Conservation (phyloP, 1,140 invertebrate species). For the Ladona fulva region DNA sequence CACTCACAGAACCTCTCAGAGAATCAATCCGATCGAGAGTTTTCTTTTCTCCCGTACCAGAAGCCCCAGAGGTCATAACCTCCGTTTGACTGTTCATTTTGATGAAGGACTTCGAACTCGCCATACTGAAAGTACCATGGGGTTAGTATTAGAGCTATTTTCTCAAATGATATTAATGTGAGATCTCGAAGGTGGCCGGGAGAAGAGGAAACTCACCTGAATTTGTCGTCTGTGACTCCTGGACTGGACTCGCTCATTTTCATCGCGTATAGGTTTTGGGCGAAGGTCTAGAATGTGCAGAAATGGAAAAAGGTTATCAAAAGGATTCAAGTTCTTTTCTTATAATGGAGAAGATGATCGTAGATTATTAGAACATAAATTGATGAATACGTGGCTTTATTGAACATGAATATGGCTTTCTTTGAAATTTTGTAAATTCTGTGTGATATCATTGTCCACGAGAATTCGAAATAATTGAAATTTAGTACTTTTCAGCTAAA, state of each 20-base stretch:
- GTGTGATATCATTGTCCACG: too few relatives aligned
- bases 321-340: too few relatives aligned
- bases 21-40: slow-evolving; percentile 61
- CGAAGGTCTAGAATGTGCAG: slow-evolving; percentile 51
- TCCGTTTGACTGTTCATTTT: slow-evolving; percentile 82
- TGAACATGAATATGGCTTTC: too few relatives aligned
- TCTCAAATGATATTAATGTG: too few relatives aligned
- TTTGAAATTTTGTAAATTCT: too few relatives aligned
- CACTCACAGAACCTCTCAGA: slow-evolving; percentile 54
- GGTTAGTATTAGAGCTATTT: not conserved
- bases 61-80: slow-evolving; percentile 24
- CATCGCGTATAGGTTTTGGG: slow-evolving; percentile 66
- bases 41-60: slow-evolving; percentile 31
- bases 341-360: too few relatives aligned
- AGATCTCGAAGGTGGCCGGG: not conserved
- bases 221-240: slow-evolving; percentile 26
- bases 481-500: too few relatives aligned
- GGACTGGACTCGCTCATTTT: slow-evolving; percentile 52
- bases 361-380: too few relatives aligned
- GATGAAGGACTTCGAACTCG: slow-evolving; percentile 81
- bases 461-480: too few relatives aligned
- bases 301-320: slow-evolving; percentile 13
- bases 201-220: slow-evolving; percentile 34
- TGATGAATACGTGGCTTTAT: too few relatives aligned
- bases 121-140: slow-evolving; percentile 37